Conservation (phyloP, 2,797 vertebrate species). For the Trichosurus vulpecula region DNA sequence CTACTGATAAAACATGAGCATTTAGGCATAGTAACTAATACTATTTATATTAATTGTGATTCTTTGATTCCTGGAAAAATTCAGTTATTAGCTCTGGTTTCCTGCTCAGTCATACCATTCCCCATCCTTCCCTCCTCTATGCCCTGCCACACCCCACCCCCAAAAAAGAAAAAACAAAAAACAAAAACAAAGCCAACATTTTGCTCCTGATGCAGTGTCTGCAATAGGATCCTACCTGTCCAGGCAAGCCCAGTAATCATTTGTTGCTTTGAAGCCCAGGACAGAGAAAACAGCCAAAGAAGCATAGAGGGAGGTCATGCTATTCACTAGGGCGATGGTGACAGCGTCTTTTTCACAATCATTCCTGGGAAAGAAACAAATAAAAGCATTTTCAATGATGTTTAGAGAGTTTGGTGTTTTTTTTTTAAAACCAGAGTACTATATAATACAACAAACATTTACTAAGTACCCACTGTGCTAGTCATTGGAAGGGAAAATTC, state of each 20-base stretch:
- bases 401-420: neutral
- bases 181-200: rapidly evolving
- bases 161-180: neutral
- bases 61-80: neutral
- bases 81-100: neutral
- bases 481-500: neutral
- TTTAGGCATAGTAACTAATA: neutral
- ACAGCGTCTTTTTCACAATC: slow-evolving; percentile 93
- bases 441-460: neutral
- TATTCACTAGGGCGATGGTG: slow-evolving; percentile 91
- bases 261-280: slow-evolving; percentile 94
- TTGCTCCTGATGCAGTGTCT: rapidly evolving
- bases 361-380: slow-evolving; percentile 85
- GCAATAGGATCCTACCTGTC: slow-evolving; percentile 83
- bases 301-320: slow-evolving; percentile 92
- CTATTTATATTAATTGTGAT: neutral
- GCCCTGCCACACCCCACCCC: neutral
- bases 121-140: neutral
- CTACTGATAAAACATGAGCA: neutral
- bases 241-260: slow-evolving; percentile 84
- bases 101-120: neutral
- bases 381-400: neutral
- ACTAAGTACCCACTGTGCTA: neutral
- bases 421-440: neutral
- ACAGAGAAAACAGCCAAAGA: slow-evolving; percentile 93